Base-by-base conservation (phyloP, 2,888 invertebrate species). In the Drosophila flavopinicola region DNA sequence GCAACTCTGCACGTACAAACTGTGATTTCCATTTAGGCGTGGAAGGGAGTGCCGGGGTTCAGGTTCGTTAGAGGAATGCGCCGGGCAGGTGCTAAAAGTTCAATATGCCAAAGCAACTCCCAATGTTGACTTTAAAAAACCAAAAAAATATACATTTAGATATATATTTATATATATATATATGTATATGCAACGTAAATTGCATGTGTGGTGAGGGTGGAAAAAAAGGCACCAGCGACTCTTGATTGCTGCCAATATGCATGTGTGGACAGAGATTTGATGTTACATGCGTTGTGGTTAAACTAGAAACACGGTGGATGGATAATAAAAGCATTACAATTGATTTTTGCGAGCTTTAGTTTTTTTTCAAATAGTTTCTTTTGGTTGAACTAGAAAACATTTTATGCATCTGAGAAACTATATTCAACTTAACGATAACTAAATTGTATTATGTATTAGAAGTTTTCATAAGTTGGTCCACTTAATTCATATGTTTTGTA, bases 71-170 rank as follows among this genome's bases (percentile, higher is more conserved):
- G 76, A 65, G 61, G 37, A 64, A 58, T 45, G 59, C 58, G 41
- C 54, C 37, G 41, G 44, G 42, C 32, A 77, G 66, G 66, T 77
- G 78, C 58, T 75, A 73, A 73, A 80, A 77, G 86, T 80, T 79
- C 79, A 79, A 79, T 79, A 77, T 69, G 82, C 60, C 74, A 65
- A 57, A 61, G 63, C 48, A 75, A 65, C 64, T 63, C 37, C 38
- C 48, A 27, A 45, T 77, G 64, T 80, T 84, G 86, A 86, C 80
- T 84, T 57, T 61, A 57, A 79, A 78, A 80, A 75, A 69, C n/a
- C n/a, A n/a, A n/a, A n/a, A n/a, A n/a, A n/a, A n/a, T n/a, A n/a
- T n/a, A n/a, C n/a, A n/a, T n/a, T n/a, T n/a, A n/a, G n/a, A n/a
- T n/a, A n/a, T n/a, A n/a, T n/a, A n/a, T n/a, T n/a, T n/a, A n/a